Conservation (phyloP, 1,140 invertebrate species). For the Plectrocnemia conspersa region DNA sequence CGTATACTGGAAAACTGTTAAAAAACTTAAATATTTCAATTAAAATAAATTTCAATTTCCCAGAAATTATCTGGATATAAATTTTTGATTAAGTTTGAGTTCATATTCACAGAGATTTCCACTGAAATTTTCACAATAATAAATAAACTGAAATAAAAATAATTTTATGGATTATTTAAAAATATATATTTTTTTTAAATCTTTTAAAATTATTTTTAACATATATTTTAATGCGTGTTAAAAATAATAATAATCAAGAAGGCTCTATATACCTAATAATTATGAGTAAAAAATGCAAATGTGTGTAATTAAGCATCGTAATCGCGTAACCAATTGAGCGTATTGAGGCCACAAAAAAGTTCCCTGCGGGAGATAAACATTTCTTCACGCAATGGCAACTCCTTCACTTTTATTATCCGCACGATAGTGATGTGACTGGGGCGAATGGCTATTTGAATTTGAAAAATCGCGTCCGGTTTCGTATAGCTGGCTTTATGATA, state of each 20-base stretch:
- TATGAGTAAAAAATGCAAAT: not conserved
- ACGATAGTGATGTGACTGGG: not conserved
- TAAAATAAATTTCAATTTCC: no score
- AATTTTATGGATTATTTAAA: no score
- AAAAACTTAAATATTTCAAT: no score
- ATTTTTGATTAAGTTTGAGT: no score
- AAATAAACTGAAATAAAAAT: no score
- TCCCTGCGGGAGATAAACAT: no score
- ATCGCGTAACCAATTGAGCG: no score
- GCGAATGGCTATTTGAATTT: slow-evolving; percentile 11
- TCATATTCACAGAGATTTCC: no score
- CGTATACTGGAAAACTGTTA: no score
- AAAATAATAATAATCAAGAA: not conserved
- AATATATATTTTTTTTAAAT: not conserved
- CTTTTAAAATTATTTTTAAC: not conserved
- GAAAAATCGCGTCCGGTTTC: slow-evolving; percentile 21
- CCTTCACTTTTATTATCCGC: not conserved
- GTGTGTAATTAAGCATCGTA: not conserved
- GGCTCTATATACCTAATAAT: not conserved
- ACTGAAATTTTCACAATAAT: no score
- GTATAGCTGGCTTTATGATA: slow-evolving; percentile 9
- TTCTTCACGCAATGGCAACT: slow-evolving; percentile 7
- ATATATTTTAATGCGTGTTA: not conserved
- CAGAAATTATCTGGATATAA: no score
- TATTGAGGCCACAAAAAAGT: no score